phyloP scores from a whole-genome alignment of 2,113 vertebrate species.

The Hymenochirus boettgeri region DNA sequence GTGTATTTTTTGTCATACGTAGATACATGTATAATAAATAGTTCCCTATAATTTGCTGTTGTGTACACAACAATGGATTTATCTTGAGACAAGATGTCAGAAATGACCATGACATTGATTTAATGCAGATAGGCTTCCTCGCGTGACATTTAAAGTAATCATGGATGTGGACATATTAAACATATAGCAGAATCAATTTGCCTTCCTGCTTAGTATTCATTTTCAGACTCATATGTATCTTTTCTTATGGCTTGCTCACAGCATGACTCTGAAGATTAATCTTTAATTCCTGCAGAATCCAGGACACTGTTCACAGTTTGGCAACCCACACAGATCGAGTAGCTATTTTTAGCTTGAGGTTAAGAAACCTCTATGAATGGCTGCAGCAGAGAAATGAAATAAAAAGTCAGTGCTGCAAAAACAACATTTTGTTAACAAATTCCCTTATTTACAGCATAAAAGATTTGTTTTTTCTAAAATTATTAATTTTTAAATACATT shows the following conservation, averaged over 20 bases:
- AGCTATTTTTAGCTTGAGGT: constrained; percentile 17
- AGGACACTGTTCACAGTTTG: constrained; percentile 19
- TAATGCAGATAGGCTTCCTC: background rate
- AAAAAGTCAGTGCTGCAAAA: background rate
- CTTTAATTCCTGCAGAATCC: constrained; percentile 23
- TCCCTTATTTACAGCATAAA: background rate
- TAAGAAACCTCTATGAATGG: constrained; percentile 7
- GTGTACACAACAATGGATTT: background rate
- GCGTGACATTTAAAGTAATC: constrained; percentile 10
- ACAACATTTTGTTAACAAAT: too few species aligned
- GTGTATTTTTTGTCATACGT: too few species aligned
- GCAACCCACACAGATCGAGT: constrained; percentile 2
- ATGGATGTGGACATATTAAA: background rate
- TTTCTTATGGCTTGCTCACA: background rate
- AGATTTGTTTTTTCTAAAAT: too few species aligned
- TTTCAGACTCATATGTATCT: constrained; percentile 5
- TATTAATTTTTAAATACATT: too few species aligned
- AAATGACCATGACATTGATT: background rate
- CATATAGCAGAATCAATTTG: background rate
- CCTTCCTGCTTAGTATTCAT: background rate
- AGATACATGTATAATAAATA: too few species aligned
- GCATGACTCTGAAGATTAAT: constrained; percentile 14
- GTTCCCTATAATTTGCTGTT: background rate
- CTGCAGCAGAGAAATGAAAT: background rate
- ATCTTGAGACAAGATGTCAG: background rate